Base-by-base conservation (phyloP, 37 sponge, comb jelly and placozoan genomes). In the Lycopodina hypogea region DNA sequence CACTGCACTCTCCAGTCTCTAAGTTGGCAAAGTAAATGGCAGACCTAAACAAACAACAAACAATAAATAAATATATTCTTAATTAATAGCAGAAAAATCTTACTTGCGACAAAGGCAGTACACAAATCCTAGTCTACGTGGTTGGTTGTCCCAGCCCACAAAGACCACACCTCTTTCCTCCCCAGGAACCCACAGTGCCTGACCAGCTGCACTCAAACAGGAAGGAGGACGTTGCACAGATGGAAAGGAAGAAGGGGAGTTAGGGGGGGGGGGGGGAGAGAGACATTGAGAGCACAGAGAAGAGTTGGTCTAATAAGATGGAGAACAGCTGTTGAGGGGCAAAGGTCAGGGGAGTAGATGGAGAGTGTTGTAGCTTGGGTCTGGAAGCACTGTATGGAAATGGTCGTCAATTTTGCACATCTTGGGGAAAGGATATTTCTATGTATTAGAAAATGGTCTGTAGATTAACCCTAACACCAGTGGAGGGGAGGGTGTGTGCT, bases 141-240 rank as follows among this genome's bases (percentile, higher is more conserved):
- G 94, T 1, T 58, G 53, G 64, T 90, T 90, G 70, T 86, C 83
- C 81, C 88, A 93, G 30, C 96, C 96, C 0, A 90, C 79, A 77
- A 84, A 96, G 39, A 90, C 89, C 40, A 96, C 69, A 0, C 85
- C 91, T 18, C 56, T 56, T 19, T 61, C 76, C 4, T 76, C 78
- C 4, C 61, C 68, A 0, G 88, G 85, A 7, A 87, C 68, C 87
- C 87, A 87, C 59, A 69, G 58, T 7, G 87, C 87, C 62, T 67
- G 69, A 37, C 87, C 82, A 67, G 79, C 79, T 78, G 35, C 23
- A 60, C 3, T 1, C 11, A 36, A 48, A 56, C n/a, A 11, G 23
- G 32, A 64, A 63, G 39, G 28, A 18, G 9, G 41, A 63, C 17
- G 19, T 23, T 6, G 3, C 34, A 11, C 9, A 30, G 7, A 30